Percentiles rank a stretch among this genome's conserved stretches.
These are phyloP conservation scores for Pionites leucogaster DNA, from an alignment of 2,113 vertebrate species.

Conservation along the genomic window DNA sequence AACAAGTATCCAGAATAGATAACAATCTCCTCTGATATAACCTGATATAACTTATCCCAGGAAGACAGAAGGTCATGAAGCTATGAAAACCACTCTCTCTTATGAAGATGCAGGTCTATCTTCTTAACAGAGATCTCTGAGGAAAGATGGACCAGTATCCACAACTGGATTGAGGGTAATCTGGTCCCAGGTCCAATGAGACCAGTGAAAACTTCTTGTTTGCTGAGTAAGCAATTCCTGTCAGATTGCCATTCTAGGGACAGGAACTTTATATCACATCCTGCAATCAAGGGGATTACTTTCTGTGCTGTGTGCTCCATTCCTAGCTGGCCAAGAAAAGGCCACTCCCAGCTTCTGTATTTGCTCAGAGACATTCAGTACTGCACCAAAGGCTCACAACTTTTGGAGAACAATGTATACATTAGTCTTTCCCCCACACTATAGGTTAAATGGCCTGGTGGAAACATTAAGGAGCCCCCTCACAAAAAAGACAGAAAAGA, in stretches of 20 bases:
- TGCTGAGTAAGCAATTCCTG: not conserved
- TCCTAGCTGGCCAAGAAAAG: not conserved
- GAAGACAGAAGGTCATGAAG: not conserved
- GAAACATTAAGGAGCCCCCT: not conserved
- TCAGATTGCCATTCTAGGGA: not conserved
- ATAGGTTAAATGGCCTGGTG: not conserved
- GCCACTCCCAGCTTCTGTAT: not conserved
- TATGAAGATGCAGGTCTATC: not conserved
- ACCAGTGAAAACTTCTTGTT: not conserved
- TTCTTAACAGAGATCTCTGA: not conserved
- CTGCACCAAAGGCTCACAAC: not conserved
- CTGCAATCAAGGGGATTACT: not conserved
- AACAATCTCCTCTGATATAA: not conserved
- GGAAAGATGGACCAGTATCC: not conserved
- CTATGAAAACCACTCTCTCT: not conserved
- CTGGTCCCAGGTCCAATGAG: not conserved
- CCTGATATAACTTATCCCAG: not conserved
- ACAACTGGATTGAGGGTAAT: not conserved
- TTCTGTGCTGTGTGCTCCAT: not conserved
- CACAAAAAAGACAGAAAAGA: not conserved
- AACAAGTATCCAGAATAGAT: not conserved
- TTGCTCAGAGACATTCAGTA: not conserved
- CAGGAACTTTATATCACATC: not conserved
- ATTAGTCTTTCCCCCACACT: not conserved
- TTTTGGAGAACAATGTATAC: not conserved